Evolutionary conservation across 2,888 invertebrate species (phyloP), one percentile per base, ranked within the genome.

Genomic region (Cantharis nigra): DNA sequence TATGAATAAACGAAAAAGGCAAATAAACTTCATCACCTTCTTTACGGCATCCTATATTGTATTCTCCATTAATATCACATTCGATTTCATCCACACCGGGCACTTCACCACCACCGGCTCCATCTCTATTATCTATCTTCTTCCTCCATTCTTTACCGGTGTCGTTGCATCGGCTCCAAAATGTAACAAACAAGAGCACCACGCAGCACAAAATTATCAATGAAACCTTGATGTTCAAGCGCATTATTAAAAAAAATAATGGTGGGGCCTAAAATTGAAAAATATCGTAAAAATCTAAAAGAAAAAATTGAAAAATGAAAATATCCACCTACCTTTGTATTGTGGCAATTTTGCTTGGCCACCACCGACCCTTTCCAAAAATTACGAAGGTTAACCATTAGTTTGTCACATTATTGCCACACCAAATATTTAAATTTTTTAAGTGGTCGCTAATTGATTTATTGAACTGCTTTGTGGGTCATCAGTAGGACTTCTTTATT

Each of bases 1-100:
- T 96, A 85, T 95, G 94, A 83, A 98, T 91, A 87, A 98, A 97
- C 69, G 96, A 94, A 89, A 98, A 98, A 20, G 98, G 98, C 83
- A 98, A 89, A 87, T 94, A 98, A 30, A 98, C 94, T 89, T 97
- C 97, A 83, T 94, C 94, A n/a, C 92, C 92, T 86, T 96, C 95
- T 72, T 93, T 92, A 74, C 94, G 92, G 87, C 97, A 97, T 64
- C 92, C 83, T 23, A 84, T 81, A n/a, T 81, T 79, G 65, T 83
- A 83, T 76, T 84, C 84, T 2, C 95, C 96, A 89, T 98, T 97
- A 86, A 98, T 97, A 81, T 93, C 90, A 87, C 98, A 98, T 85
- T 96, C 95, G 83, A 96, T 94, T 85, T 94, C 94, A 85, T 93
- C 93, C 78, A 90, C 89, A 70, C 89, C 88, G 78, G 89, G 89